Conservation (phyloP, 2,888 invertebrate species). For the Cephus spinipes region DNA sequence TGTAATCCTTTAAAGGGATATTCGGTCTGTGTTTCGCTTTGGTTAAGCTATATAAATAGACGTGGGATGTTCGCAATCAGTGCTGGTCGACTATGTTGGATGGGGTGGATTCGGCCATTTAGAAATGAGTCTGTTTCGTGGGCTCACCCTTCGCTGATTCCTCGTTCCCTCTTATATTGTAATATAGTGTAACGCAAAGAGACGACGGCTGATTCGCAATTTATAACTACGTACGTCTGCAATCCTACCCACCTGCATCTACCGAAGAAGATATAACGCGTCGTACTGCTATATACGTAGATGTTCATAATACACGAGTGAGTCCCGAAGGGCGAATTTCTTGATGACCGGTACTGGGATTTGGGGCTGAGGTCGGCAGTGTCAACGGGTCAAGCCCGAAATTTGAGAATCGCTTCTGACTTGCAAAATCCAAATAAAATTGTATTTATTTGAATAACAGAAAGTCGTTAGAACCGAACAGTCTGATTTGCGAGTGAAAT, state of each 20-base stretch:
- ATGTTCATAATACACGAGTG: background rate
- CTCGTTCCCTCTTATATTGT: slow-evolving; percentile 14
- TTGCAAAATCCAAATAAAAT: background rate
- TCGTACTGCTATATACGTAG: background rate
- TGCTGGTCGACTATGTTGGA: slow-evolving; percentile 39
- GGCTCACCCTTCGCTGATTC: slow-evolving; percentile 10
- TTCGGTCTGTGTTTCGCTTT: slow-evolving; percentile 59
- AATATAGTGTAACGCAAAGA: background rate
- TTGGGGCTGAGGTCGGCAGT: background rate
- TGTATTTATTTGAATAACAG: background rate
- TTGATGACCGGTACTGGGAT: background rate
- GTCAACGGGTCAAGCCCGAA: background rate
- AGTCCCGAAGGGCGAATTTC: background rate
- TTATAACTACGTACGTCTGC: background rate
- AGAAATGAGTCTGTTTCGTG: slow-evolving; percentile 46
- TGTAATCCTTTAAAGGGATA: slow-evolving; percentile 66
- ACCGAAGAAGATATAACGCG: background rate
- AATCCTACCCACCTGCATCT: background rate
- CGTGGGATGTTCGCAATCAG: slow-evolving; percentile 62
- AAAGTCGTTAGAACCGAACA: background rate
- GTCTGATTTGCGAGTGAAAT: background rate
- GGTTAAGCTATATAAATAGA: slow-evolving; percentile 65
- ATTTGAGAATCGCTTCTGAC: background rate
- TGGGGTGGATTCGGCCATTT: slow-evolving; percentile 47
- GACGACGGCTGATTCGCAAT: background rate